Base-by-base conservation (phyloP, 2,113 vertebrate genomes). In the Sinocyclocheilus grahami region DNA sequence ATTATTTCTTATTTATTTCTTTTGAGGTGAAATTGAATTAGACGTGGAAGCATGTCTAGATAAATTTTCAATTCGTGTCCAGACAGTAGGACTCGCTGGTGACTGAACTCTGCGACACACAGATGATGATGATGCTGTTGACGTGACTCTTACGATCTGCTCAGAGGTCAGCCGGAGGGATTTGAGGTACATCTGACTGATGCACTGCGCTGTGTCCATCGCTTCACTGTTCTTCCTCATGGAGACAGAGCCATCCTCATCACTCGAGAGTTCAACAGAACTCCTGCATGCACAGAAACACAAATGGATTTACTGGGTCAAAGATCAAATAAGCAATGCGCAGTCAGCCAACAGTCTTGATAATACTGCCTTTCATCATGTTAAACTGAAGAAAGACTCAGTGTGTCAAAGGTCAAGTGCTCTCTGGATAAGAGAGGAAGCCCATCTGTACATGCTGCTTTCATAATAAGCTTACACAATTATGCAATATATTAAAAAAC, bases 111-210 rank as follows among this genome's bases (percentile, higher is more conserved):
- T 14, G 1, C 1, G 42, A 48, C 42, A 14, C 74, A 76, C 4
- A 16, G 2, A 48, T 42, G 46, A 48, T 39, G 24, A 67, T 3
- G 14, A 37, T 9, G 14, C 10, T 11, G 9, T 53, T 53, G 37
- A 72, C 16, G 22, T 51, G 74, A 51, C 4, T 91, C 95, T 80
- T 93, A 99, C 97, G 0, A 98, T 97, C 93, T 99, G 97, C 33
- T 96, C 77, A 0, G 97, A 96, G 51, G 97, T 97, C 84, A 99
- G 95, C 1, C 96, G 94, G 4, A 99, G 95, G 1, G 98, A 97
- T 86, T 97, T 99, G 93, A 94, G 95, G 91, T 96, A 97, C 74
- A 95, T 87, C 90, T 94, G 94, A 87, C 30, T 92, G 89, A 95
- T 86, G 37, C 92, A 92, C 89, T 94, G 93, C 39, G 90, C 30